Conservation (phyloP, 2,888 invertebrate genomes). For the Trissonchulus sp. region DNA sequence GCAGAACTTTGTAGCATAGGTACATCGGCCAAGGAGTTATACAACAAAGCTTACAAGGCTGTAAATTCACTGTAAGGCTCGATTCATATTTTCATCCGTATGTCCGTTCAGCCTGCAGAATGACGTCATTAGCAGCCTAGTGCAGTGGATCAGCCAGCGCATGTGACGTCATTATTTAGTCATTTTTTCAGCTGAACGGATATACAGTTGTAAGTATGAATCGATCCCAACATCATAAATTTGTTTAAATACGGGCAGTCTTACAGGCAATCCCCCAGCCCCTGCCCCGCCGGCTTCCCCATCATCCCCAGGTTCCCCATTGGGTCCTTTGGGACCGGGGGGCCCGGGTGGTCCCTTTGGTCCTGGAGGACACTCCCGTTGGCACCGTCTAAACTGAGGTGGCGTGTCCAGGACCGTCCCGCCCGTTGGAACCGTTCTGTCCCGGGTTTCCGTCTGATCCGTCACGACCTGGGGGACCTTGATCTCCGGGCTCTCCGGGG, state of each 20-base stretch:
- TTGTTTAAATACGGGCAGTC: not conserved
- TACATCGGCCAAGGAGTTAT: too few species aligned
- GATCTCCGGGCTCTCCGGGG: slow-evolving; percentile 32
- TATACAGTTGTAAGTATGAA: too few species aligned
- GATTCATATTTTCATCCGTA: too few species aligned
- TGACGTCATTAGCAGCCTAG: too few species aligned
- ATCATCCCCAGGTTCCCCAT: slow-evolving; percentile 31
- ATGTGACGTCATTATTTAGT: too few species aligned
- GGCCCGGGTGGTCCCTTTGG: not conserved
- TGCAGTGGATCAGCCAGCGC: too few species aligned
- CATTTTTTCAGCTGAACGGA: too few species aligned
- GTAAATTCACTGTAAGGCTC: too few species aligned
- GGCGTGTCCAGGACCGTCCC: not conserved
- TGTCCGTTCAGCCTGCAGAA: too few species aligned
- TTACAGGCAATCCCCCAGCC: not conserved
- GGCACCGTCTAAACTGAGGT: not conserved
- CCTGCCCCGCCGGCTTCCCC: slow-evolving; percentile 15
- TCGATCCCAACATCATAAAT: too few species aligned
- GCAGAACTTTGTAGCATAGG: too few species aligned
- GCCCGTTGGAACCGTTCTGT: not conserved
- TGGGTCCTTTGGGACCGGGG: slow-evolving; percentile 30
- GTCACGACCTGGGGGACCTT: slow-evolving; percentile 34
- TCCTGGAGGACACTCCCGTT: not conserved
- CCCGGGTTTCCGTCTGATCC: not conserved
- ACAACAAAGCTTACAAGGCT: too few species aligned